Conservation (phyloP, 2,113 vertebrate species). For the Jacana jacana region DNA sequence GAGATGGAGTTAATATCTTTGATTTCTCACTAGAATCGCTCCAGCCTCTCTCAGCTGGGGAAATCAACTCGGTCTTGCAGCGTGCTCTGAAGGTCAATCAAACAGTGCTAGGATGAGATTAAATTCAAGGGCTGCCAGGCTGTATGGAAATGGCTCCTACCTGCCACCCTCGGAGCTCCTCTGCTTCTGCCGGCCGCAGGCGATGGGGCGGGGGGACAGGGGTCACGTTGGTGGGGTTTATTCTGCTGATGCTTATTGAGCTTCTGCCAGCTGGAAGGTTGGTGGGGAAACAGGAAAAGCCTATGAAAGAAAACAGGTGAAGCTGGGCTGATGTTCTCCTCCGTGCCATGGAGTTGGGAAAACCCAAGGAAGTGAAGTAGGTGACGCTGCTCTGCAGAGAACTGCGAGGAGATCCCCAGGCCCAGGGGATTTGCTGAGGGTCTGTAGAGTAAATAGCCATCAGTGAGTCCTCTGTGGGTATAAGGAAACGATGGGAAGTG, state of each 20-base stretch:
- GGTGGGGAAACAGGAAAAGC: background rate
- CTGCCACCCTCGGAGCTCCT: background rate
- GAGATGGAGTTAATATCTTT: slow-evolving; percentile 11
- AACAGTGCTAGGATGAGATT: background rate
- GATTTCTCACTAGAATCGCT: slow-evolving; percentile 17
- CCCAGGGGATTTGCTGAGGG: background rate
- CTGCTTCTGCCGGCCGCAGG: slow-evolving; percentile 20
- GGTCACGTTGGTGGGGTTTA: background rate
- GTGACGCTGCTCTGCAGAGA: background rate
- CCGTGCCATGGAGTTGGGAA: background rate
- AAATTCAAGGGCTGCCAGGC: slow-evolving; percentile 31
- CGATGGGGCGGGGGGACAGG: background rate
- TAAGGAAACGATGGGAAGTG: background rate
- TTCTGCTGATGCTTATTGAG: background rate
- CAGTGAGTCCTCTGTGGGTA: background rate
- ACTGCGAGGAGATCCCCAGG: background rate
- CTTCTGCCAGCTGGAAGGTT: background rate
- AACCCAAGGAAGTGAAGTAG: background rate
- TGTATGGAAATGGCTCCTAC: slow-evolving; percentile 37
- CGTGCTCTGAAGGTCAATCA: slow-evolving; percentile 17
- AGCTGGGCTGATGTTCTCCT: background rate
- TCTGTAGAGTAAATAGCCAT: background rate
- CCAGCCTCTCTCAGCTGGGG: background rate
- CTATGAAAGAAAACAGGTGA: background rate
- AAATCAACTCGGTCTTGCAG: background rate